Evolutionary conservation across 2,888 invertebrate genomes (phyloP).

Genomic region (Eilema caniola): DNA sequence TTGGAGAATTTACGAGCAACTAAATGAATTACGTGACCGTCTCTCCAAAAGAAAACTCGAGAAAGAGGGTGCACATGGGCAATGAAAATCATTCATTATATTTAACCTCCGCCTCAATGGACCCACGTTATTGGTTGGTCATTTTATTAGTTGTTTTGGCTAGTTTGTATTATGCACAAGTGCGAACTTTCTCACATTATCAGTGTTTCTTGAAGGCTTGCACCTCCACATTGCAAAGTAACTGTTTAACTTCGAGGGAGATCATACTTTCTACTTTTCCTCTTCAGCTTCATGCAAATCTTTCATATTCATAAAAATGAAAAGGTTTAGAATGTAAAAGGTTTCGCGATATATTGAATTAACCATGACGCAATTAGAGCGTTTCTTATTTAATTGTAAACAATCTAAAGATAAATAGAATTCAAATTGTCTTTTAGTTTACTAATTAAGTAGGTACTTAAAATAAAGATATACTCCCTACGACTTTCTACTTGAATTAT

Average conservation of each 20-base stretch:
- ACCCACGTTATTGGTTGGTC: too few relatives aligned
- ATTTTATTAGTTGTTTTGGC: too few relatives aligned
- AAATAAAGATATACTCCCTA: background rate
- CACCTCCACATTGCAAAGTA: too few relatives aligned
- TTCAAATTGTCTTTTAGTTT: background rate
- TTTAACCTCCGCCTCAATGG: too few relatives aligned
- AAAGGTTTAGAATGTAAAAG: too few relatives aligned
- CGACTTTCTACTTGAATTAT: constrained; percentile 6
- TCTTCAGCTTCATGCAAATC: background rate
- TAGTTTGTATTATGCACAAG: too few relatives aligned
- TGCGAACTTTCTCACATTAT: background rate
- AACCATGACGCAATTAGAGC: background rate
- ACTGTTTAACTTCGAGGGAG: too few relatives aligned
- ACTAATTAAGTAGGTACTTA: background rate
- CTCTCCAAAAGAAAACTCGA: too few relatives aligned
- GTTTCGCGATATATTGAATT: background rate
- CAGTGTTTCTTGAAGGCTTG: background rate
- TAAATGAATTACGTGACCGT: too few relatives aligned
- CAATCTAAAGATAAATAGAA: background rate
- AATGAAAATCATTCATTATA: too few relatives aligned
- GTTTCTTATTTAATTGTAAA: background rate
- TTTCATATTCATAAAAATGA: background rate
- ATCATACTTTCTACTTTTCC: background rate
- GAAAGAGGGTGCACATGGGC: too few relatives aligned
- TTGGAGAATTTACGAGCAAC: too few relatives aligned